These are phyloP conservation scores for Decapterus maruadsi DNA, from an alignment of 2,797 vertebrate species.

Conservation along the genomic window DNA sequence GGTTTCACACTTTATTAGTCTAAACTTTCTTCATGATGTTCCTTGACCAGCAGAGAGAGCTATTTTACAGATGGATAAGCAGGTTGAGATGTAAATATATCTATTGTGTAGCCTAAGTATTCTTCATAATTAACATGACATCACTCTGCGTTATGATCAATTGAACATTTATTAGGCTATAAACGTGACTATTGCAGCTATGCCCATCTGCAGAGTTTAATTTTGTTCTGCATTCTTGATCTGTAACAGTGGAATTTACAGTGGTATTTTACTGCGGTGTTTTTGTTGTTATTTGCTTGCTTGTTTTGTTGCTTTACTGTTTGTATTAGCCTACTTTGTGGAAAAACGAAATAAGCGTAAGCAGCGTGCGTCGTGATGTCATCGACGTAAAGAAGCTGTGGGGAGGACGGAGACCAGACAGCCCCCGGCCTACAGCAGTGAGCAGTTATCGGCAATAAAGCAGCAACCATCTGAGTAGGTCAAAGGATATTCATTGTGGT, in stretches of 20 bases:
- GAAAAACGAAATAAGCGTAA: neutral
- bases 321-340: neutral
- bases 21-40: neutral
- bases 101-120: neutral
- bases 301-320: neutral
- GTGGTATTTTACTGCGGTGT: too few relatives aligned
- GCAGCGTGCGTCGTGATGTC: conserved; percentile 40
- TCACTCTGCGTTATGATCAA: neutral
- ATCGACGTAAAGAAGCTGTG: neutral
- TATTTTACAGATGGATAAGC: neutral
- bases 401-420: neutral
- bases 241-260: too few relatives aligned
- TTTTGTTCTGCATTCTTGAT: neutral
- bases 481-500: neutral
- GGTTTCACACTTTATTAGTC: too few relatives aligned
- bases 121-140: neutral
- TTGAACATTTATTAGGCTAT: neutral
- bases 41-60: conserved; percentile 9
- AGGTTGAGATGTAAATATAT: neutral
- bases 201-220: neutral
- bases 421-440: conserved; percentile 23
- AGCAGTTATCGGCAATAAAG: fast-evolving
- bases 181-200: neutral
- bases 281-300: too few relatives aligned
- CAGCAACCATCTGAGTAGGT: neutral